Conservation (phyloP, 1,140 invertebrate species). For the Coenobita brevimanus region DNA sequence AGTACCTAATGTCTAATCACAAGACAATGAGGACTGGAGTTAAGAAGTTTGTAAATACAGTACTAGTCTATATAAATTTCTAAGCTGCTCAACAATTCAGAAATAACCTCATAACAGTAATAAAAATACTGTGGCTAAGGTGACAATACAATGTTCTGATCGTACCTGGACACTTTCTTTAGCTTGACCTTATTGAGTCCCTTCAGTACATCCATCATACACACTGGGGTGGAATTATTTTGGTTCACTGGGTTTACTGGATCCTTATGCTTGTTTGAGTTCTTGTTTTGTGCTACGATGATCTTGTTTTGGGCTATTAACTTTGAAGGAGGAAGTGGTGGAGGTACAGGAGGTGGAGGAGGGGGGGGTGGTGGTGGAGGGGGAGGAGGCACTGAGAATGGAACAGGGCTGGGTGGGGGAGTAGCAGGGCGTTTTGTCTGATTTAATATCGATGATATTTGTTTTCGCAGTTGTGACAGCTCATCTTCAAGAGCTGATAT, state of each 20-base stretch:
- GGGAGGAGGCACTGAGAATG: slow-evolving; percentile 18
- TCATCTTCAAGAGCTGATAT: slow-evolving; percentile 60
- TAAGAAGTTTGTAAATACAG: too few relatives aligned
- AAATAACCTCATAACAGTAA: not conserved
- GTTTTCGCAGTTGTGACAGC: slow-evolving; percentile 41
- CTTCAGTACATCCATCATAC: slow-evolving; percentile 64
- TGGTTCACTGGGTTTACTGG: slow-evolving; percentile 29
- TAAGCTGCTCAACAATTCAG: not conserved
- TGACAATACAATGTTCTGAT: too few relatives aligned
- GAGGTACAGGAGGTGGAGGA: not conserved
- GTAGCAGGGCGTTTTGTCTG: slow-evolving; percentile 48
- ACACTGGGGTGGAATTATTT: slow-evolving; percentile 19
- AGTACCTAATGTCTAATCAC: too few relatives aligned
- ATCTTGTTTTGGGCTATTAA: slow-evolving; percentile 62
- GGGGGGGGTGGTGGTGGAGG: slow-evolving; percentile 56
- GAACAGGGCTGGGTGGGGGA: slow-evolving; percentile 54
- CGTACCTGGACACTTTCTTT: slow-evolving; percentile 62
- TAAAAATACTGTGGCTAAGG: too few relatives aligned
- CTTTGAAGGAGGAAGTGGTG: slow-evolving; percentile 38
- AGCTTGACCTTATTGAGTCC: slow-evolving; percentile 65
- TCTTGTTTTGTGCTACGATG: too few relatives aligned
- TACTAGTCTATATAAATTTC: slow-evolving; percentile 12
- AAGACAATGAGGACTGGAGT: too few relatives aligned
- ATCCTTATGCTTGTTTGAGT: slow-evolving; percentile 50
- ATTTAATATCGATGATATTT: slow-evolving; percentile 52